Evolutionary conservation across 2,113 vertebrate species (phyloP).

Genomic region (Pterocles gutturalis): DNA sequence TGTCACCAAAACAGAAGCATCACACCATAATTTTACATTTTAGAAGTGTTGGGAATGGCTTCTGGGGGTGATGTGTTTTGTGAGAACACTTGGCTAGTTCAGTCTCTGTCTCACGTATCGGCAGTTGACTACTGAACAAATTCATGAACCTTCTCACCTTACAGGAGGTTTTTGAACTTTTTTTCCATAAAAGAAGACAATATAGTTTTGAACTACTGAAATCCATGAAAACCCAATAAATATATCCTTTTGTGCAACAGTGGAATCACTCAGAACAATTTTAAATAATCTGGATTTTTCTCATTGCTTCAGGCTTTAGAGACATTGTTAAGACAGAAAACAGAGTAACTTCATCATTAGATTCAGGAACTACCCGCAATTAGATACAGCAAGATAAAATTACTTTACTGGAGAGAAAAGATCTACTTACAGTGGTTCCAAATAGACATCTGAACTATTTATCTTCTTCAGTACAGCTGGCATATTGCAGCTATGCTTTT

Average conservation of each 20-base stretch:
- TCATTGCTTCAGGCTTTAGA: not conserved
- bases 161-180: not conserved
- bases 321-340: not conserved
- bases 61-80: not conserved
- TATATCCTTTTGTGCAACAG: not conserved
- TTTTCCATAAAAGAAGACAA: not conserved
- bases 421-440: conserved; percentile 44
- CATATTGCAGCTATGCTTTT: not conserved
- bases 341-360: conserved; percentile 16
- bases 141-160: conserved; percentile 8
- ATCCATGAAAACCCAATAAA: not conserved
- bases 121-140: not conserved
- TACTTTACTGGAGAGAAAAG: conserved; percentile 48
- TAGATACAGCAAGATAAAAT: conserved; percentile 62
- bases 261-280: not conserved
- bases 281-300: not conserved
- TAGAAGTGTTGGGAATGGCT: not conserved
- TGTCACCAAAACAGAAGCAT: not conserved
- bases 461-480: conserved; percentile 18
- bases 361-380: conserved; percentile 21
- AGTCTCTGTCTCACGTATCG: not conserved
- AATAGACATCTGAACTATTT: conserved; percentile 30
- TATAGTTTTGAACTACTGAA: not conserved
- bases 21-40: not conserved
- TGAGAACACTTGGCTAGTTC: not conserved